Base-by-base conservation (phyloP, 2,113 vertebrate genomes). In the Actenoides lindsayi region DNA sequence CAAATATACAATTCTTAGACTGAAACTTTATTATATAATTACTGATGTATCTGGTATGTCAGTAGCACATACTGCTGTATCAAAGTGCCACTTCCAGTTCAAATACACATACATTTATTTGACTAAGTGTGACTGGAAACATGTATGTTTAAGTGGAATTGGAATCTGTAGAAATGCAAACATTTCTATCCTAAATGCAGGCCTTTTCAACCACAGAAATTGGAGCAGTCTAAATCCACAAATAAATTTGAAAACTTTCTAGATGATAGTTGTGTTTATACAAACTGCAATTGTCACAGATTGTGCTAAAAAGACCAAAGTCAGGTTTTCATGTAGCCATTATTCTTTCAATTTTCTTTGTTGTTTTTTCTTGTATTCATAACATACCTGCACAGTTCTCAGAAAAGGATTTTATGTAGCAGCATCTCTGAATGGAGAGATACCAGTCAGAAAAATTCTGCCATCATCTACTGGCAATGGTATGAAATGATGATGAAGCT, bases 131-230 rank as follows among this genome's bases (percentile, higher is more conserved):
- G 56, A 93, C 0, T 65, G 14, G 41, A 93, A 74, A 84, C 0
- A 0, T 0, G 0, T 48, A 42, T 8, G 10, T 42, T 87, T 57
- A 37, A 71, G 12, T 33, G 27, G 33, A 90, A 90, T 64, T 17
- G 44, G 31, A 31, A 69, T 41, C 31, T 19, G 35, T 10, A 56
- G 16, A 90, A 71, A 31, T 19, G 10, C 3, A 69, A 63, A 83
- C 5, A 57, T 27, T 89, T 89, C 35, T 54, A 31, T 64, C 6
- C 4, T 16, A 78, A 82, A 87, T 11, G 19, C 10, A 91, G n/a
- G 12, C 15, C 25, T 80, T 57, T 63, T 50, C 75, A 65, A 77
- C 17, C 11, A 64, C 75, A 77, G 33, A 80, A 70, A 75, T 0
- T 64, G 27, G 10, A 62, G n/a, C 8, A 71, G 17, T 44, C n/a